Evolutionary conservation across 2,888 invertebrate species (phyloP).

Genomic region (Muschampia plurimacula): DNA sequence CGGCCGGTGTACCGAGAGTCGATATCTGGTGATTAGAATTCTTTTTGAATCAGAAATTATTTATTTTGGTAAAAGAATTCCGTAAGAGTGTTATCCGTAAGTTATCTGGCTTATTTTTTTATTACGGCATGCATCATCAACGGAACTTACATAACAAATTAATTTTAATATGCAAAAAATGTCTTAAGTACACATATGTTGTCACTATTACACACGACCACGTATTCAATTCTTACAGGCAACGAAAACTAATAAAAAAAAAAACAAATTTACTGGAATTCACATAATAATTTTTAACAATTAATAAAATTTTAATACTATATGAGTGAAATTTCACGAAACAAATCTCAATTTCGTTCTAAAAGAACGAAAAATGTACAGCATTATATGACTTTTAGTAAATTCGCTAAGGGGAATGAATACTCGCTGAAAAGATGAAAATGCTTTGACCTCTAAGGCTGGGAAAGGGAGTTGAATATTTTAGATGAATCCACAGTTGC

Average conservation of each 20-base stretch:
- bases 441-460: constrained; percentile 53
- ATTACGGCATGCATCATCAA: too few relatives aligned
- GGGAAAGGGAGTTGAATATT: constrained; percentile 51
- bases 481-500: constrained; percentile 50
- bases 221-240: too few relatives aligned
- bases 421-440: constrained; percentile 52
- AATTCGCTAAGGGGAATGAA: constrained; percentile 46
- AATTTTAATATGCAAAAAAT: too few relatives aligned
- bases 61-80: constrained; percentile 28
- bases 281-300: too few relatives aligned
- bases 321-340: not conserved
- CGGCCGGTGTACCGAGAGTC: constrained; percentile 21
- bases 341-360: not conserved
- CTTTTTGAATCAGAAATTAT: constrained; percentile 32
- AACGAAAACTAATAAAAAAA: too few relatives aligned
- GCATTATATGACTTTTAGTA: constrained; percentile 1
- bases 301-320: too few relatives aligned
- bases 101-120: too few relatives aligned
- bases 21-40: constrained; percentile 31
- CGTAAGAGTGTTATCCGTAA: not conserved
- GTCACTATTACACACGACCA: too few relatives aligned
- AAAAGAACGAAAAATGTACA: constrained; percentile 1
- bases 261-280: too few relatives aligned
- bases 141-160: too few relatives aligned
- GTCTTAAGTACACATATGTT: too few relatives aligned